A percentile compares a stretch with the other conserved stretches of the same genome.
phyloP scores from a whole-genome alignment of 1,140 invertebrate species.

The Acyrthosiphon pisum region DNA sequence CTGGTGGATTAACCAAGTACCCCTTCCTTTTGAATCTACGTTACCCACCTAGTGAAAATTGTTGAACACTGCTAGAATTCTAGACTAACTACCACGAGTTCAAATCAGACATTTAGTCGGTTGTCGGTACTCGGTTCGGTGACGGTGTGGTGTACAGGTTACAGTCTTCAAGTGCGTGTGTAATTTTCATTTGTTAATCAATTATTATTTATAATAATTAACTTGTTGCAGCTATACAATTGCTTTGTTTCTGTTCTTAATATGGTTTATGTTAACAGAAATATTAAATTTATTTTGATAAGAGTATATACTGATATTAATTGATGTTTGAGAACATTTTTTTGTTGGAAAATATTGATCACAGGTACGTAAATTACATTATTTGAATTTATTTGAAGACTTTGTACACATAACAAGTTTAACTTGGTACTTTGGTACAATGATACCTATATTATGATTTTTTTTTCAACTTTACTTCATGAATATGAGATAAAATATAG shows the following conservation, averaged over 20 bases:
- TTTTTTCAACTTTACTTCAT: neutral
- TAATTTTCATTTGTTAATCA: neutral
- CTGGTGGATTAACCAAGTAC: conserved; percentile 17
- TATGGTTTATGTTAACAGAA: neutral
- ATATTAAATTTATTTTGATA: neutral
- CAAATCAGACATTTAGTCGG: neutral
- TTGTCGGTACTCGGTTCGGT: neutral
- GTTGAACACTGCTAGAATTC: neutral
- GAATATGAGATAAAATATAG: neutral
- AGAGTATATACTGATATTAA: neutral
- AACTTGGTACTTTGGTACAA: neutral
- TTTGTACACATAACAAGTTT: neutral
- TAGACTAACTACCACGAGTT: conserved; percentile 22
- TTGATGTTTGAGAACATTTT: neutral
- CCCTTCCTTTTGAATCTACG: neutral
- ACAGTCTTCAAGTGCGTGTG: neutral
- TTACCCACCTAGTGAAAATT: neutral
- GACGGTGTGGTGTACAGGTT: neutral
- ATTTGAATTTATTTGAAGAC: neutral
- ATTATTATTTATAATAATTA: neutral
- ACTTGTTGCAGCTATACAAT: neutral
- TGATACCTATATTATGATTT: neutral
- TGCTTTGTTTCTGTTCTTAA: neutral
- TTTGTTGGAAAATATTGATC: neutral
- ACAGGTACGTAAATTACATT: neutral